phyloP scores from a whole-genome alignment of 2,888 invertebrate species.

The Callosobruchus maculatus region DNA sequence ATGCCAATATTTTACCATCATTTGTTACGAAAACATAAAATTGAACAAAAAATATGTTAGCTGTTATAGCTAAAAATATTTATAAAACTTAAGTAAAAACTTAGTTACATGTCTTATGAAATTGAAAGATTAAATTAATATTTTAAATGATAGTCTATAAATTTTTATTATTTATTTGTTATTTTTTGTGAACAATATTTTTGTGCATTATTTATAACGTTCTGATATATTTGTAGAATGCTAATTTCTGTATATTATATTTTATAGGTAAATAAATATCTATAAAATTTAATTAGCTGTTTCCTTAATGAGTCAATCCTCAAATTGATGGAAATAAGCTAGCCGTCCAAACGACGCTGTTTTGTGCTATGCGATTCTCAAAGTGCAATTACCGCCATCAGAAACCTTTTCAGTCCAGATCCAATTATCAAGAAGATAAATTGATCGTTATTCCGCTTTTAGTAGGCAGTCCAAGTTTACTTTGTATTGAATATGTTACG shows the following conservation, averaged over 20 bases:
- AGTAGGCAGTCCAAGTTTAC: too few species aligned
- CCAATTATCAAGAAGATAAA: too few species aligned
- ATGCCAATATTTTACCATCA: slow-evolving; percentile 9
- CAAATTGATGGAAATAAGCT: too few species aligned
- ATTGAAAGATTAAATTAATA: slow-evolving; percentile 13
- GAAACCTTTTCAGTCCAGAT: too few species aligned
- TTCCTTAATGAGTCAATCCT: background rate
- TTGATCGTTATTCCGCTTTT: too few species aligned
- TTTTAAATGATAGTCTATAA: slow-evolving; percentile 22
- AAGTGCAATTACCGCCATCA: too few species aligned
- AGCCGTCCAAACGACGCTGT: too few species aligned
- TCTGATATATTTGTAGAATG: slow-evolving; percentile 9
- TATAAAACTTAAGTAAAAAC: slow-evolving; percentile 16
- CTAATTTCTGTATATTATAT: slow-evolving; percentile 12
- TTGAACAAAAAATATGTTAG: slow-evolving; percentile 3
- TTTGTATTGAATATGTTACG: too few species aligned
- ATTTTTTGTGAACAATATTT: slow-evolving; percentile 16
- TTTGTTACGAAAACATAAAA: slow-evolving; percentile 5
- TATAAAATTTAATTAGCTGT: background rate
- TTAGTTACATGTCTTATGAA: slow-evolving; percentile 21
- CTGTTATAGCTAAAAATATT: slow-evolving; percentile 3
- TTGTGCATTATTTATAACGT: slow-evolving; percentile 13
- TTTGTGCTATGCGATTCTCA: too few species aligned
- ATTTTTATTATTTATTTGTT: slow-evolving; percentile 19
- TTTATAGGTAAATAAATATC: slow-evolving; percentile 19